Conservation (phyloP, 2,113 vertebrate genomes). For the Channa argus region DNA sequence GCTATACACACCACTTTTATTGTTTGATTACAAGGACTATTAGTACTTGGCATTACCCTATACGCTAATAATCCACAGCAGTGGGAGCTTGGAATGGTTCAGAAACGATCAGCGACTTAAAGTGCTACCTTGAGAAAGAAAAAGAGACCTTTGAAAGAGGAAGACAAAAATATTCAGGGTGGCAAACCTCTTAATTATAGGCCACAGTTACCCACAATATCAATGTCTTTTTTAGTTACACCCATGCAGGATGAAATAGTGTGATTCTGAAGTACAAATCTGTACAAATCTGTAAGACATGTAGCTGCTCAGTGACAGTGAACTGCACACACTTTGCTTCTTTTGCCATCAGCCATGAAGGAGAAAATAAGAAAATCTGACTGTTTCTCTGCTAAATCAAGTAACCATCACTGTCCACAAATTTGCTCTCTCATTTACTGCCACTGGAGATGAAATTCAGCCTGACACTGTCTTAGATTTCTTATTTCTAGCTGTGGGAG, state of each 20-base stretch:
- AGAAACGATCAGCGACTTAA: slow-evolving; percentile 17
- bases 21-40: slow-evolving; percentile 42
- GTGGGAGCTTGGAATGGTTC: slow-evolving; percentile 25
- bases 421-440: slow-evolving; percentile 40
- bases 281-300: background rate
- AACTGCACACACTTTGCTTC: slow-evolving; percentile 9
- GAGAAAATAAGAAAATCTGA: slow-evolving; percentile 36
- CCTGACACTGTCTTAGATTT: slow-evolving; percentile 19
- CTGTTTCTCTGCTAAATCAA: slow-evolving; percentile 38
- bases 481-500: slow-evolving; percentile 27
- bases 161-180: slow-evolving; percentile 9
- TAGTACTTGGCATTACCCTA: slow-evolving; percentile 3
- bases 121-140: slow-evolving; percentile 11
- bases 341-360: slow-evolving; percentile 22
- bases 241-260: background rate
- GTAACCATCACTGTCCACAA: slow-evolving; percentile 40
- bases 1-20: slow-evolving; percentile 19
- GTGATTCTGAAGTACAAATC: background rate
- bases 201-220: background rate
- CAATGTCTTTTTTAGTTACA: background rate
- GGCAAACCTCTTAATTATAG: slow-evolving; percentile 29
- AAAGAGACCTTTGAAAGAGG: background rate
- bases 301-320: slow-evolving; percentile 12
- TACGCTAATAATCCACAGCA: slow-evolving; percentile 42
- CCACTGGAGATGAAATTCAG: slow-evolving; percentile 12